These are phyloP conservation scores for Marcusenius ussheri DNA, from an alignment of 2,113 vertebrate genomes.

Conservation along the genomic window DNA sequence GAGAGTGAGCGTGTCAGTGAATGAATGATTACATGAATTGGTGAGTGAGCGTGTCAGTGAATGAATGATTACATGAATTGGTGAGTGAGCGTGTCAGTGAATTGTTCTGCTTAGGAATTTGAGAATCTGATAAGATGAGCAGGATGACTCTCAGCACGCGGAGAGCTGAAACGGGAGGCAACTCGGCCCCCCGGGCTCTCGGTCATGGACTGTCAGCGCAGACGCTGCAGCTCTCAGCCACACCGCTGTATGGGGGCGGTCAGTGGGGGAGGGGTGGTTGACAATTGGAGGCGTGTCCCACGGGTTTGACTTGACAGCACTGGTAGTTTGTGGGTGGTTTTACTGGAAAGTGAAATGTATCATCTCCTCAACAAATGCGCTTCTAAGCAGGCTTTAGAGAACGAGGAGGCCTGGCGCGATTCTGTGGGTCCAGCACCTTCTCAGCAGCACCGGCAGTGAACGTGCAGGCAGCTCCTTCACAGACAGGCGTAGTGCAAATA, in stretches of 20 bases:
- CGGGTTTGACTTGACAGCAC: neutral
- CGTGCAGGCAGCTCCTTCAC: neutral
- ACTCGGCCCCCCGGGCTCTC: neutral
- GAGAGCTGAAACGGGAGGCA: neutral
- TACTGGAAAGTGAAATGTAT: neutral
- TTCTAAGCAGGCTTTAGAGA: neutral
- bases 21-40: too few relatives aligned
- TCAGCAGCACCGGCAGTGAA: neutral
- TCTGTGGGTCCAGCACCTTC: neutral
- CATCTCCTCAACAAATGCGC: neutral
- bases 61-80: too few relatives aligned
- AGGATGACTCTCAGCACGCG: neutral
- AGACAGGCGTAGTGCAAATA: neutral
- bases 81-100: neutral
- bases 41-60: neutral
- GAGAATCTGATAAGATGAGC: neutral
- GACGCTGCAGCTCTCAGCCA: neutral
- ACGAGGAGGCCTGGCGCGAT: neutral
- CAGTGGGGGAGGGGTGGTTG: neutral
- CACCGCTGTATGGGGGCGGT: neutral
- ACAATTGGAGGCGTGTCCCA: neutral
- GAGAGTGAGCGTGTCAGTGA: neutral
- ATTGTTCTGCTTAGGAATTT: neutral
- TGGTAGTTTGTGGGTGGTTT: neutral
- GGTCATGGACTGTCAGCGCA: neutral